These are phyloP conservation scores for Emydura subglobosa DNA, from an alignment of 2,113 vertebrate species.

Conservation along the genomic window DNA sequence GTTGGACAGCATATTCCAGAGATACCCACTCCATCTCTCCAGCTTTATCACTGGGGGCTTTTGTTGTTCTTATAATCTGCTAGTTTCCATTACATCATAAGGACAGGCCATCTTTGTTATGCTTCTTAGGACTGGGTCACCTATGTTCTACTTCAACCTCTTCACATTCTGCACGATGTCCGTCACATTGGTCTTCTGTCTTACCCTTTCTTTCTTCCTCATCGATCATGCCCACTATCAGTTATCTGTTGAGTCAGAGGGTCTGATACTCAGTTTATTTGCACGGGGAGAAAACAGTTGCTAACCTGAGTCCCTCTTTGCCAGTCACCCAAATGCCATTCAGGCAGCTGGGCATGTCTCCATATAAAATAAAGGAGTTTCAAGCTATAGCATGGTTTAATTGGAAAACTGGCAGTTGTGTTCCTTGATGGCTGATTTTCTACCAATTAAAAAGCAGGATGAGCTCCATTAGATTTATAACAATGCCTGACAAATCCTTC, in stretches of 20 bases:
- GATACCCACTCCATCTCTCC: neutral
- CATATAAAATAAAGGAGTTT: neutral
- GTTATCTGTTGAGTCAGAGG: neutral
- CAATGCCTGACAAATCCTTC: slow-evolving; percentile 19
- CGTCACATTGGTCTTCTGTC: neutral
- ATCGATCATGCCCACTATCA: neutral
- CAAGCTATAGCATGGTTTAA: neutral
- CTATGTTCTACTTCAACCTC: neutral
- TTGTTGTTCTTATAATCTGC: rapidly evolving
- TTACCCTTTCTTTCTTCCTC: neutral
- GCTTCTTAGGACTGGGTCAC: rapidly evolving
- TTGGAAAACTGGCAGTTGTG: slow-evolving; percentile 4
- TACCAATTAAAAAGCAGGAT: slow-evolving; percentile 18
- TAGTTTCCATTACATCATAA: neutral
- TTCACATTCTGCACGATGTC: neutral
- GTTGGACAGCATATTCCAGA: rapidly evolving
- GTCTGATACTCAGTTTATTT: neutral
- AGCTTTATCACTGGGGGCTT: neutral
- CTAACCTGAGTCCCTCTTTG: neutral
- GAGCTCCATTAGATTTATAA: slow-evolving; percentile 2
- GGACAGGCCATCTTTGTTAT: neutral
- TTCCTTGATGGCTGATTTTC: slow-evolving; percentile 18
- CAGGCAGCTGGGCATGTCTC: neutral
- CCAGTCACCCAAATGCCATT: neutral
- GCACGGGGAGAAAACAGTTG: neutral